These are phyloP conservation scores for Drosophila hamatofila DNA, from an alignment of 2,888 invertebrate genomes.

Conservation along the genomic window DNA sequence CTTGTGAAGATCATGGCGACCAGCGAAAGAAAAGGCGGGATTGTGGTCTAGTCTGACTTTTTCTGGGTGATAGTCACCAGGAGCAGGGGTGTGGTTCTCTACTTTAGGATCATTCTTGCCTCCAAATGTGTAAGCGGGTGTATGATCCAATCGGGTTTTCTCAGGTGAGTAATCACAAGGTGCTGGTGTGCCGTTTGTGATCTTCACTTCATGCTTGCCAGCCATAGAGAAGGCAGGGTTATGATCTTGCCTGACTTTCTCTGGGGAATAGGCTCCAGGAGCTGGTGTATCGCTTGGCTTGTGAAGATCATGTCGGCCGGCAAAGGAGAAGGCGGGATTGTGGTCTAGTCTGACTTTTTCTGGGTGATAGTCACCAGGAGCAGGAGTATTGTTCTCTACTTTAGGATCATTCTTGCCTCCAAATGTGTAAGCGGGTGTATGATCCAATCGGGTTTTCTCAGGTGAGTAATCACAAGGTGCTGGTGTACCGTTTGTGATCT, in stretches of 20 bases:
- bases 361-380: not conserved
- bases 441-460: not conserved
- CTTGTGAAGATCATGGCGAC: constrained; percentile 38
- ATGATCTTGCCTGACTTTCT: not conserved
- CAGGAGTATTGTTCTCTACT: not conserved
- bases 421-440: not conserved
- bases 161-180: not conserved
- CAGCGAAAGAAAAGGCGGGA: constrained; percentile 57
- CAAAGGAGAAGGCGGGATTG: not conserved
- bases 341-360: not conserved
- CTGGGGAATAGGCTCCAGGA: not conserved
- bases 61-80: constrained; percentile 87
- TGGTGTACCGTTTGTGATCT: not conserved
- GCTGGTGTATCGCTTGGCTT: not conserved
- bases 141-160: constrained; percentile 74
- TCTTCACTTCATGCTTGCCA: not conserved
- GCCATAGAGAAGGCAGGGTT: not conserved
- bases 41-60: constrained; percentile 84
- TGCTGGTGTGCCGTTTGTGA: not conserved
- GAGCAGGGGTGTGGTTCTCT: constrained; percentile 85
- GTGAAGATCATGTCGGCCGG: not conserved
- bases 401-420: not conserved
- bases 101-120: constrained; percentile 82
- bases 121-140: constrained; percentile 86
- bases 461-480: not conserved